A percentile compares a stretch with the other conserved stretches of the same genome.
These are phyloP conservation scores for Jaculus jaculus DNA, from an alignment of 2,113 vertebrate genomes.

Conservation along the genomic window DNA sequence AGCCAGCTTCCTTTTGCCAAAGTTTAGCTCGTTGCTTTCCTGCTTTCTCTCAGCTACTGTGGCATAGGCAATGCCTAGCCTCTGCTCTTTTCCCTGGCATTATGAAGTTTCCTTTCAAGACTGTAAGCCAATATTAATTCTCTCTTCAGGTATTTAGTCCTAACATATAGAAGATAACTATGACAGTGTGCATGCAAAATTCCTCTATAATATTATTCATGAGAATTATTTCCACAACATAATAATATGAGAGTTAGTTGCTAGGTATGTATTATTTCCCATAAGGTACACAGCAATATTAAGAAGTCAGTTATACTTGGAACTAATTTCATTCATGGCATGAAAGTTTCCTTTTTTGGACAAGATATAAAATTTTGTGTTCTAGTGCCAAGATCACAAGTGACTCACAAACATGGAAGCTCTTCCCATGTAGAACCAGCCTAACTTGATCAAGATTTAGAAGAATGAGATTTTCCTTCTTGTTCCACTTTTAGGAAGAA, in stretches of 20 bases:
- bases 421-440: not conserved
- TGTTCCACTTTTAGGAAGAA: not conserved
- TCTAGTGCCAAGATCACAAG: not conserved
- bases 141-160: too few species aligned
- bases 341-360: not conserved
- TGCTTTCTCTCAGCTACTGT: too few species aligned
- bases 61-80: too few species aligned
- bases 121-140: too few species aligned
- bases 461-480: not conserved
- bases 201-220: not conserved
- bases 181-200: not conserved
- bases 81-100: too few species aligned
- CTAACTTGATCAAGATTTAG: not conserved
- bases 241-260: not conserved
- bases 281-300: not conserved
- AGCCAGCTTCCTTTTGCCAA: too few species aligned
- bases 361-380: not conserved
- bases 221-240: not conserved
- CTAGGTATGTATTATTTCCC: not conserved
- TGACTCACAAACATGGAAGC: not conserved
- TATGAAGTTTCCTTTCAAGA: too few species aligned
- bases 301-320: too few species aligned
- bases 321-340: not conserved
- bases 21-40: too few species aligned
- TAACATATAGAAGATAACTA: too few species aligned